phyloP scores from a whole-genome alignment of 2,888 invertebrate species.

The Uloborus plumipes region DNA sequence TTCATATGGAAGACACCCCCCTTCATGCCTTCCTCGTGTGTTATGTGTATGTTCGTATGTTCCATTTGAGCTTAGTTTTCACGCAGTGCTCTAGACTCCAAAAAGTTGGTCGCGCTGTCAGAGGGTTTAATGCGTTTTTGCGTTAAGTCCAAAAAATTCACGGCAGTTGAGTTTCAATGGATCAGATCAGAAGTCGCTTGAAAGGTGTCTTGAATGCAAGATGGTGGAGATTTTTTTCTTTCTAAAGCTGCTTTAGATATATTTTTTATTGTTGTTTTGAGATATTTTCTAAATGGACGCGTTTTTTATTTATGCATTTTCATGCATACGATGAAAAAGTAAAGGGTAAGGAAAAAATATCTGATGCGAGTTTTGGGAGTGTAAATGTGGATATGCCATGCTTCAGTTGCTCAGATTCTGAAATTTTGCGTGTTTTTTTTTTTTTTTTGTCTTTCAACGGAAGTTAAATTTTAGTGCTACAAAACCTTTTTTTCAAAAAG shows the following conservation, averaged over 20 bases:
- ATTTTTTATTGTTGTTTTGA: conserved; percentile 36
- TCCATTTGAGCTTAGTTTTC: conserved; percentile 36
- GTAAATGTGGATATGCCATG: too few species aligned
- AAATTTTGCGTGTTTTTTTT: background rate
- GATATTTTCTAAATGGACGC: conserved; percentile 56
- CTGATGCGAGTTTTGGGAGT: too few species aligned
- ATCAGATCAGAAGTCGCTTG: conserved; percentile 39
- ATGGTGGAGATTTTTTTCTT: conserved; percentile 4
- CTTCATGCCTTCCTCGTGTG: background rate
- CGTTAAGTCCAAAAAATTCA: conserved; percentile 58
- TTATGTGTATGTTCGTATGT: conserved; percentile 1
- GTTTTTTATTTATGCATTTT: conserved; percentile 5
- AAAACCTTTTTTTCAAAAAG: too few species aligned
- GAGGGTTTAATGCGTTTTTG: conserved; percentile 57
- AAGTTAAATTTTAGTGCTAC: too few species aligned
- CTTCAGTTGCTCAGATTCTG: too few species aligned
- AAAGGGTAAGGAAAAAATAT: too few species aligned
- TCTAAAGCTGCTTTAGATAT: conserved; percentile 2
- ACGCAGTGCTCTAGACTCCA: conserved; percentile 12
- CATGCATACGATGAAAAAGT: too few species aligned
- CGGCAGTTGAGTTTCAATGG: conserved; percentile 57
- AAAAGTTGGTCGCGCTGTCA: background rate
- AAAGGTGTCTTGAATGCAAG: conserved; percentile 58
- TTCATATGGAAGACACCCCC: conserved; percentile 30
- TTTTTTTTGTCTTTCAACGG: background rate